A percentile compares a stretch with the other conserved stretches of the same genome.
Conservation (phyloP, 92 coral and sea anemone species). For the Chrysogorgia sp. region DNA sequence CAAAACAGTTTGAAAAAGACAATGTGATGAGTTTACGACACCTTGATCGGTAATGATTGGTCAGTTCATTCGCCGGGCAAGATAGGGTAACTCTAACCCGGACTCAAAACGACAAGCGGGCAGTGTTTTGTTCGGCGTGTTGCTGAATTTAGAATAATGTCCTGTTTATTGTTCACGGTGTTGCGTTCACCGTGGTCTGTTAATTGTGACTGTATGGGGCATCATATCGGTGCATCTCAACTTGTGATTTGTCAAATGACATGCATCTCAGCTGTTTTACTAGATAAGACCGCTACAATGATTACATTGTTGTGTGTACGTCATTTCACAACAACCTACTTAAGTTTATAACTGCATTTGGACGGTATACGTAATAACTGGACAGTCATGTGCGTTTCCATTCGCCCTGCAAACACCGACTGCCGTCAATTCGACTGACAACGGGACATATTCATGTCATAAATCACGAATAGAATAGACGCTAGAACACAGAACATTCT, state of each 20-base stretch:
- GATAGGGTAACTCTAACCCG: slow-evolving; percentile 9
- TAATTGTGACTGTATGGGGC: slow-evolving; percentile 48
- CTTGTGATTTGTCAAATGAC: slow-evolving; percentile 22
- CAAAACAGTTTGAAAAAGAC: slow-evolving; percentile 44
- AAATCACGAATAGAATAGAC: too few species aligned
- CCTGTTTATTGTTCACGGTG: slow-evolving; percentile 26
- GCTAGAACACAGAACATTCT: too few species aligned
- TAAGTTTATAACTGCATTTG: neutral
- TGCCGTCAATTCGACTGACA: too few species aligned
- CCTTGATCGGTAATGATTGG: slow-evolving; percentile 40
- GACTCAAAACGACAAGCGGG: neutral
- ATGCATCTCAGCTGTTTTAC: slow-evolving; percentile 31
- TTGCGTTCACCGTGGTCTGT: slow-evolving; percentile 37
- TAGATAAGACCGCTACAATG: slow-evolving; percentile 11
- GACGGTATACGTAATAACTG: too few species aligned
- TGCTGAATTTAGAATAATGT: neutral
- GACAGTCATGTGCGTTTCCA: too few species aligned
- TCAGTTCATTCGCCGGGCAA: slow-evolving; percentile 1
- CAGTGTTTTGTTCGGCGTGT: slow-evolving; percentile 2
- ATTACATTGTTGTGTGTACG: neutral
- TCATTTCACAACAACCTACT: slow-evolving; percentile 3
- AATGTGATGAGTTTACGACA: slow-evolving; percentile 44
- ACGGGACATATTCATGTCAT: too few species aligned
- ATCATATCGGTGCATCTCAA: neutral
- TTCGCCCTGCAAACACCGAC: too few species aligned